phyloP scores from a whole-genome alignment of 1,140 invertebrate genomes.

The Drosophila erecta region DNA sequence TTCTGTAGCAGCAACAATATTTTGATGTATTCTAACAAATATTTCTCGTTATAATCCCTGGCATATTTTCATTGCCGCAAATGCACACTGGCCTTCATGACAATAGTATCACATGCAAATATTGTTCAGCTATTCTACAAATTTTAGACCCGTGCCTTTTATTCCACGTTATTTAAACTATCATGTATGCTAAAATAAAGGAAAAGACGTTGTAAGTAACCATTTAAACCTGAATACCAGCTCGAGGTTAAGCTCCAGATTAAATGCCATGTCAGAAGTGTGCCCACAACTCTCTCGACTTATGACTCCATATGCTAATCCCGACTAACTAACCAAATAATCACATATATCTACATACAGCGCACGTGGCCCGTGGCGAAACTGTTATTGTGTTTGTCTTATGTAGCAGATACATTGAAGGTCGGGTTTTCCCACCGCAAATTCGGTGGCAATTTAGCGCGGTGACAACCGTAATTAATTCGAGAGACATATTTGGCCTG shows the following conservation, averaged over 20 bases:
- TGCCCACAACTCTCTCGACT: background rate
- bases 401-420: conserved; percentile 17
- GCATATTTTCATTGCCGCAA: background rate
- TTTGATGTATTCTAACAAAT: background rate
- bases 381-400: conserved; percentile 11
- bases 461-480: conserved; percentile 67
- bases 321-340: conserved; percentile 25
- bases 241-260: background rate
- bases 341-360: conserved; percentile 3
- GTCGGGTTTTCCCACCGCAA: background rate
- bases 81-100: background rate
- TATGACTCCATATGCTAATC: conserved; percentile 9
- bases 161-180: too few species aligned
- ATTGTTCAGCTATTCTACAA: background rate
- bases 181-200: too few species aligned
- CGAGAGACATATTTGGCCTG: conserved; percentile 42
- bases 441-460: conserved; percentile 45
- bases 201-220: too few species aligned
- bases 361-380: conserved; percentile 7
- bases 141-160: too few species aligned
- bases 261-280: background rate
- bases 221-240: background rate
- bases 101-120: background rate
- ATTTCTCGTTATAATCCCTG: background rate
- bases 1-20: background rate